These are phyloP conservation scores for Drosophila mercatorum DNA, from an alignment of 2,888 invertebrate species.

Conservation along the genomic window DNA sequence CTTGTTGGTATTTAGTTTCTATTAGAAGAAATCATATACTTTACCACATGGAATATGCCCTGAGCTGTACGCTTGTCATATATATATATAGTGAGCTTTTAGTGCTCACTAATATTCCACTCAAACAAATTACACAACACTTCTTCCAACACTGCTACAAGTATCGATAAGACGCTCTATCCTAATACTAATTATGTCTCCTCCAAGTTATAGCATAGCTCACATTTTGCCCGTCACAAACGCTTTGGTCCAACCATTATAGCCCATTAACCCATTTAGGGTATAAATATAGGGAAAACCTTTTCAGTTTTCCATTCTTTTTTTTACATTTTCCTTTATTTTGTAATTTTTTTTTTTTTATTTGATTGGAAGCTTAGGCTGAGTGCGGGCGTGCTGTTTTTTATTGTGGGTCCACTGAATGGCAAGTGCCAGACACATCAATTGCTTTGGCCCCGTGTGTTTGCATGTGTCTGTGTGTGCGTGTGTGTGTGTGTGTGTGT, in stretches of 20 bases:
- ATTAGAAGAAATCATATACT: no score
- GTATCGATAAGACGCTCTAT: no score
- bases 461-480: no score
- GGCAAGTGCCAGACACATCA: slow-evolving; percentile 21
- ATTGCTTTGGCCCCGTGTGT: slow-evolving; percentile 24
- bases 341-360: slow-evolving; percentile 6
- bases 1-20: no score
- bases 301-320: slow-evolving; percentile 1
- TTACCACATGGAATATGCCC: no score
- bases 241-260: not conserved
- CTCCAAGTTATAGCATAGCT: not conserved
- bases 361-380: slow-evolving; percentile 9
- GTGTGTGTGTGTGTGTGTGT: not conserved
- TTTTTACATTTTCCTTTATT: not conserved
- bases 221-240: not conserved
- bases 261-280: not conserved
- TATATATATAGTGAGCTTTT: no score
- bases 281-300: slow-evolving; percentile 18
- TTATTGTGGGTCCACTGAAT: slow-evolving; percentile 17
- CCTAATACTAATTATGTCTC: not conserved
- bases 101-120: no score
- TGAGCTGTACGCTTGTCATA: no score
- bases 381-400: slow-evolving; percentile 4
- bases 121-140: no score
- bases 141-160: no score